phyloP scores from a whole-genome alignment of 1,140 invertebrate genomes.

The Heliconius himera region DNA sequence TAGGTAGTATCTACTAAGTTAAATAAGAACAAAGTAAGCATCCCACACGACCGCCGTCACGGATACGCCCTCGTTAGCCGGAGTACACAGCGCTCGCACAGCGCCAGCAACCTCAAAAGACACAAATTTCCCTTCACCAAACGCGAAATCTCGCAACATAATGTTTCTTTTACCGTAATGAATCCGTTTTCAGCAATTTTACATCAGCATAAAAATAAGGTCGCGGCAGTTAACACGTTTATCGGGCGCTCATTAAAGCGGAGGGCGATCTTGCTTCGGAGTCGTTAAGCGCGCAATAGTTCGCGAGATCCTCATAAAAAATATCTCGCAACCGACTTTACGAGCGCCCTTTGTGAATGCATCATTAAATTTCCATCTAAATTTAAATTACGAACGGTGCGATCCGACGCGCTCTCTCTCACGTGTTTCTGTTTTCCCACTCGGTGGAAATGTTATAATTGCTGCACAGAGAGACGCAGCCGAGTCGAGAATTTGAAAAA shows the following conservation, averaged over 20 bases:
- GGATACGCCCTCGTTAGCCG: conserved; percentile 4
- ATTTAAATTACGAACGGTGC: conserved; percentile 80
- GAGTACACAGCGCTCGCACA: conserved; percentile 8
- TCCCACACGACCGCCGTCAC: not conserved
- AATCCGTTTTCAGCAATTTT: conserved; percentile 79
- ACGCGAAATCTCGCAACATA: conserved; percentile 47
- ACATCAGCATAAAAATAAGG: conserved; percentile 80
- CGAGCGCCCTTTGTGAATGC: conserved; percentile 80
- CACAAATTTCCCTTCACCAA: conserved; percentile 47
- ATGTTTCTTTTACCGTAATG: conserved; percentile 64
- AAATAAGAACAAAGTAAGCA: conserved; percentile 11
- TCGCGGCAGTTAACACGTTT: conserved; percentile 80
- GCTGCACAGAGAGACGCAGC: conserved; percentile 77
- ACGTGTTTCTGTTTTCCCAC: conserved; percentile 81
- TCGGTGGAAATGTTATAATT: conserved; percentile 81
- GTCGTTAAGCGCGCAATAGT: conserved; percentile 82
- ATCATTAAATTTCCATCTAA: conserved; percentile 82
- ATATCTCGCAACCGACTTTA: conserved; percentile 81
- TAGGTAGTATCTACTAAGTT: not conserved
- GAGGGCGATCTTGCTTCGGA: conserved; percentile 79
- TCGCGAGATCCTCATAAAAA: conserved; percentile 82
- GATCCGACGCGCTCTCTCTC: conserved; percentile 75
- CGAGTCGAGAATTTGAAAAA: conserved; percentile 80
- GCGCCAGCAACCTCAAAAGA: conserved; percentile 38
- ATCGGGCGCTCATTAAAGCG: conserved; percentile 81